Conservation (phyloP, 2,113 vertebrate species). For the Microcebus jonahi region DNA sequence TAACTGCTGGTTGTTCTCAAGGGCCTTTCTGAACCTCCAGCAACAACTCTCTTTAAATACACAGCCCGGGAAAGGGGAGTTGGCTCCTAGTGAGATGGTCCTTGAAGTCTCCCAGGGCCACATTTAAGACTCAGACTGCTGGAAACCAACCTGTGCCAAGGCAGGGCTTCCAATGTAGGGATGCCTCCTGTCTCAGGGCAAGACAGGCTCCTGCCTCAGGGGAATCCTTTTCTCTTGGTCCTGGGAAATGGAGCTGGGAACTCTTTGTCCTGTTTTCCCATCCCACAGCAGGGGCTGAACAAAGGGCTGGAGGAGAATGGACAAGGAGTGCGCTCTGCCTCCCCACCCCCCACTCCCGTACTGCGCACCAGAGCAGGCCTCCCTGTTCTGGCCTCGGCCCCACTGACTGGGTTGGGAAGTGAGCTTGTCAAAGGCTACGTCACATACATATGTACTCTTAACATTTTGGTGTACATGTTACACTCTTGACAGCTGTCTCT, state of each 20-base stretch:
- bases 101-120: neutral
- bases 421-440: neutral
- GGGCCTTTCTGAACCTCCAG: neutral
- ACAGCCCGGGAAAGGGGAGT: neutral
- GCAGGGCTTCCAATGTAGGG: neutral
- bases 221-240: neutral
- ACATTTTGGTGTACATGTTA: too few relatives aligned
- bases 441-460: neutral
- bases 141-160: neutral
- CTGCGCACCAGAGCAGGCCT: neutral
- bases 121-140: neutral
- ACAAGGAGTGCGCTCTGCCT: too few relatives aligned
- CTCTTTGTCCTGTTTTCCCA: neutral
- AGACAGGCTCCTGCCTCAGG: neutral
- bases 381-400: neutral
- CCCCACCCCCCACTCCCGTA: too few relatives aligned
- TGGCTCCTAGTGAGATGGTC: neutral
- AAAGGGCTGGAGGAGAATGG: too few relatives aligned
- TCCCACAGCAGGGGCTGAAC: neutral
- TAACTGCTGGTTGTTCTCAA: neutral
- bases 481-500: neutral
- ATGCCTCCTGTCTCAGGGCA: fast-evolving
- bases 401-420: neutral
- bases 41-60: neutral
- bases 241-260: neutral